Percentiles rank a stretch among this genome's conserved stretches.
Conservation (phyloP, 2,888 invertebrate species). For the Saturnia japonica region DNA sequence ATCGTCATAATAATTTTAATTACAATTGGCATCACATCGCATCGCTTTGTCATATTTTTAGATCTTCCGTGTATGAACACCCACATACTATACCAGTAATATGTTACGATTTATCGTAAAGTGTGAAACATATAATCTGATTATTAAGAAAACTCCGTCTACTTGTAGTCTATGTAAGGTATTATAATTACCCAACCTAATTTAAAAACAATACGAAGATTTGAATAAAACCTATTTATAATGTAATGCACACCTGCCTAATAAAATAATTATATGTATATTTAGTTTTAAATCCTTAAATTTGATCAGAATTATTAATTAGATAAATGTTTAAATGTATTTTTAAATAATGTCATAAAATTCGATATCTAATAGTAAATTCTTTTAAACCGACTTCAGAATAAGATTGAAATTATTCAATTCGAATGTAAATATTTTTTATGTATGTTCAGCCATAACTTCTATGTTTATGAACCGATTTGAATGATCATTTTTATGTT, state of each 20-base stretch:
- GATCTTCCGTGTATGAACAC: not conserved
- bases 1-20: not conserved
- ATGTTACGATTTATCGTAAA: not conserved
- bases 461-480: no score
- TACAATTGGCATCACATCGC: not conserved
- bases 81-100: not conserved
- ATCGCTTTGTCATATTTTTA: not conserved
- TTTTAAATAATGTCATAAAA: not conserved
- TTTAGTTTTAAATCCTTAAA: not conserved
- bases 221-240: not conserved
- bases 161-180: not conserved
- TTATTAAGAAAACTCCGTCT: not conserved
- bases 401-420: no score
- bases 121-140: not conserved
- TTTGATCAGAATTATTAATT: not conserved
- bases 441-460: no score
- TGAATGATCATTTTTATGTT: no score
- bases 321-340: not conserved
- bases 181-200: not conserved
- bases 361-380: not conserved
- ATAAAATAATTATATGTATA: not conserved
- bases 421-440: no score
- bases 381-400: not conserved
- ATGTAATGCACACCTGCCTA: not conserved
- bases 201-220: not conserved